Base-by-base conservation (phyloP, 30 jellyfish, hydroid and myxozoan species). In the Catostylus mosaicus region DNA sequence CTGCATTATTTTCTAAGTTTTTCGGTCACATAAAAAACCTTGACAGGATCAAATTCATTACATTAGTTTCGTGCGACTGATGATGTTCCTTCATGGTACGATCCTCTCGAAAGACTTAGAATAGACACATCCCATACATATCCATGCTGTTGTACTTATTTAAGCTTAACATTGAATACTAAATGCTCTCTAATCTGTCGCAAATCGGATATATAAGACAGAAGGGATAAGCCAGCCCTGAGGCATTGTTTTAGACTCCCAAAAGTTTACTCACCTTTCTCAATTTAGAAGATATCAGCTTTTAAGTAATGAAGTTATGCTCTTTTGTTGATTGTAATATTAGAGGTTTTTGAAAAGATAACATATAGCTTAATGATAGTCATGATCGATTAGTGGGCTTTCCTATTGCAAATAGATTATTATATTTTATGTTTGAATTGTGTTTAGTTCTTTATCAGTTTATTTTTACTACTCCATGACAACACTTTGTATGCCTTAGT, bases 161-260 rank as follows among this genome's bases (percentile, higher is more conserved):
- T 40, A 40, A 40, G 7, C 54, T 40, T 40, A 5, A 14, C 7
- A 5, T 40, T 40, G 54, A 40, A 40, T 14, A 40, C 7, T 40
- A 40, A 40, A 40, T 40, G 7, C 54, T 40, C 54, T 40, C 14
- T 40, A 40, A 40, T 40, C 54, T 40, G 7, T 40, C 14, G 54
- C 54, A 10, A 52, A 52, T 52, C 67, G 67, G 67, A 52, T 52
- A 10, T 52, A 16, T 43, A 52, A 52, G 67, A 52, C 67, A 7
- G 26, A n/a, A 16, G 30, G 29, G 67, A 52, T 52, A 16, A 52
- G 54, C 67, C 7, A n/a, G 23, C 67, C 67, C 24, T 26, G 19
- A 20, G 27, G 7, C 8, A 4, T 52, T 52, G 19, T 52, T n/a
- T 52, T 52, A 16, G 67, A 52, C 8, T 52, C 19, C 7, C 23